A percentile compares a stretch with the other conserved stretches of the same genome.
These are phyloP conservation scores for Phenganax subtilis DNA, from an alignment of 92 coral and sea anemone species.

Conservation along the genomic window DNA sequence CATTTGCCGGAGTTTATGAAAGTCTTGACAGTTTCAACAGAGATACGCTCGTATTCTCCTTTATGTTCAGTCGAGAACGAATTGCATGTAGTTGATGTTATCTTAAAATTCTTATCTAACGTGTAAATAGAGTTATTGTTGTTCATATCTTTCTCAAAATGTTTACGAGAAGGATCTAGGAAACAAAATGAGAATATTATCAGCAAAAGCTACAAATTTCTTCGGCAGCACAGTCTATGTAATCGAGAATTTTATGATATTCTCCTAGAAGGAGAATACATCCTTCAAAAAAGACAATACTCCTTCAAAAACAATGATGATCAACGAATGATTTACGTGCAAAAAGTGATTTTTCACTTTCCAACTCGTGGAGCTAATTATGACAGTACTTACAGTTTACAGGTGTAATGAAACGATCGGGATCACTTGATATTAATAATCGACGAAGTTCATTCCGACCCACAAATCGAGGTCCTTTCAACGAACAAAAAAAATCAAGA, in stretches of 20 bases:
- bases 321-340: too few species aligned
- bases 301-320: too few species aligned
- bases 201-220: background rate
- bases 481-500: background rate
- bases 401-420: slow-evolving; percentile 70
- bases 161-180: slow-evolving; percentile 31
- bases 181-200: background rate
- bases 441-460: slow-evolving; percentile 87
- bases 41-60: slow-evolving; percentile 58
- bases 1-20: slow-evolving; percentile 78
- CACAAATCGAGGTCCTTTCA: slow-evolving; percentile 79
- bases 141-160: slow-evolving; percentile 29
- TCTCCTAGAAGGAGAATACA: background rate
- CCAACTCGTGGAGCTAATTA: background rate
- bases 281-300: too few species aligned
- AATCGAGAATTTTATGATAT: background rate
- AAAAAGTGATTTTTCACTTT: too few species aligned
- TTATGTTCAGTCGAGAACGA: slow-evolving; percentile 24
- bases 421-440: slow-evolving; percentile 65
- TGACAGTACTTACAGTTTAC: slow-evolving; percentile 69
- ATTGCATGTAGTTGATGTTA: background rate
- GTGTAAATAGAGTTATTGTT: background rate
- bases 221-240: background rate
- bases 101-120: background rate
- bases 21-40: slow-evolving; percentile 72